A percentile compares a stretch with the other conserved stretches of the same genome.
These are phyloP conservation scores for Apteryx owenii DNA, from an alignment of 2,113 vertebrate genomes.

Conservation along the genomic window DNA sequence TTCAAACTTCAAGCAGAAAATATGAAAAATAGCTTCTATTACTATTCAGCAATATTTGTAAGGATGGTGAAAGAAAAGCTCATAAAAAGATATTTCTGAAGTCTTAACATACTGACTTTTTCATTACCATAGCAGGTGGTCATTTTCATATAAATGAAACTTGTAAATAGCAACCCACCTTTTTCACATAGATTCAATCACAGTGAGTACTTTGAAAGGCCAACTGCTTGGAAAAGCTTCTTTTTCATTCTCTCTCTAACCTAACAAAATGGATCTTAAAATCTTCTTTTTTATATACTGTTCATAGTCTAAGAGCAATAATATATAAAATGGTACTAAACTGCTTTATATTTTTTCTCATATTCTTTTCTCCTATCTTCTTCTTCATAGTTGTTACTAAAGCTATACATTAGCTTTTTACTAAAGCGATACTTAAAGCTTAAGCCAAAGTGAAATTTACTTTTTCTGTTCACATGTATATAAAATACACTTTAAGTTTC, in stretches of 20 bases:
- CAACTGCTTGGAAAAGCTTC: background rate
- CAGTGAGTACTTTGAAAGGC: conserved; percentile 39
- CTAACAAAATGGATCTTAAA: conserved; percentile 26
- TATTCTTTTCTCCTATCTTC: background rate
- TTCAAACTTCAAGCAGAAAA: conserved; percentile 15
- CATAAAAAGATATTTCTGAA: conserved; percentile 50
- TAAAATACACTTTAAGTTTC: background rate
- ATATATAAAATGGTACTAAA: background rate
- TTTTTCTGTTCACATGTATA: background rate
- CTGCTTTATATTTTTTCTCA: background rate
- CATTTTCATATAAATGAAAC: conserved; percentile 77
- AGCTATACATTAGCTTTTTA: background rate
- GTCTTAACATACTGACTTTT: conserved; percentile 54
- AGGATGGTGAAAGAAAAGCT: conserved; percentile 21
- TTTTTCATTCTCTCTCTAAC: conserved; percentile 15
- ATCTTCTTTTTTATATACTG: background rate
- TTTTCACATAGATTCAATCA: conserved; percentile 52
- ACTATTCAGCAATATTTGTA: conserved; percentile 9
- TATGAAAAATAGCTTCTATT: conserved; percentile 29
- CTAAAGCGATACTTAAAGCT: background rate
- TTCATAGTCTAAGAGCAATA: background rate
- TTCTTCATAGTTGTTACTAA: background rate
- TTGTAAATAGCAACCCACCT: conserved; percentile 56
- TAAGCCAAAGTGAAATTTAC: background rate
- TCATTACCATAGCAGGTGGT: conserved; percentile 60